A percentile compares a stretch with the other conserved stretches of the same genome.
These are phyloP conservation scores for Addax nasomaculatus DNA, from an alignment of 2,113 vertebrate genomes.

Conservation along the genomic window DNA sequence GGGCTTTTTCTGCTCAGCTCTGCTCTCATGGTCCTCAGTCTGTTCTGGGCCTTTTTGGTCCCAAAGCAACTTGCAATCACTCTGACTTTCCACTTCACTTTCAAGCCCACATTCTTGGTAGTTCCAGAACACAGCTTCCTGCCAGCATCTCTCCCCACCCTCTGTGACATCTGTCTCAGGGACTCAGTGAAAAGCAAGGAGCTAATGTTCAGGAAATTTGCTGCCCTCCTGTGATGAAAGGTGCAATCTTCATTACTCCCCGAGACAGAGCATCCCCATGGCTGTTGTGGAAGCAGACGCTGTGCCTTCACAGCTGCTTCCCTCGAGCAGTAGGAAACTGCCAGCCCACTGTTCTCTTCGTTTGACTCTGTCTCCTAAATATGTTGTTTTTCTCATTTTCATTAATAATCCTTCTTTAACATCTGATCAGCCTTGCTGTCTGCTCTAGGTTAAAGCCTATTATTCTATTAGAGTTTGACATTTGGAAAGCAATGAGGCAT, in stretches of 20 bases:
- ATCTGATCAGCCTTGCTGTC: conserved; percentile 24
- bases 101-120: neutral
- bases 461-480: conserved; percentile 53
- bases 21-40: neutral
- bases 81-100: neutral
- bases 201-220: neutral
- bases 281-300: neutral
- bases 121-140: neutral
- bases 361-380: conserved; percentile 43
- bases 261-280: neutral
- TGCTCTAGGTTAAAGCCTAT: conserved; percentile 47
- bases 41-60: neutral
- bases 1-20: neutral
- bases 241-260: conserved; percentile 15
- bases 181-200: neutral
- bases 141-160: neutral
- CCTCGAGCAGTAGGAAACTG: neutral
- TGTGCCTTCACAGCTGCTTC: neutral
- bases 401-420: conserved; percentile 62
- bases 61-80: neutral
- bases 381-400: conserved; percentile 50
- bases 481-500: conserved; percentile 49
- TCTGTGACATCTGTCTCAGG: neutral
- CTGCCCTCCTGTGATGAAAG: conserved; percentile 57
- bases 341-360: neutral